Percentiles rank a stretch among this genome's conserved stretches.
Conservation (phyloP, 2,888 invertebrate genomes). For the Nemurella pictetii region DNA sequence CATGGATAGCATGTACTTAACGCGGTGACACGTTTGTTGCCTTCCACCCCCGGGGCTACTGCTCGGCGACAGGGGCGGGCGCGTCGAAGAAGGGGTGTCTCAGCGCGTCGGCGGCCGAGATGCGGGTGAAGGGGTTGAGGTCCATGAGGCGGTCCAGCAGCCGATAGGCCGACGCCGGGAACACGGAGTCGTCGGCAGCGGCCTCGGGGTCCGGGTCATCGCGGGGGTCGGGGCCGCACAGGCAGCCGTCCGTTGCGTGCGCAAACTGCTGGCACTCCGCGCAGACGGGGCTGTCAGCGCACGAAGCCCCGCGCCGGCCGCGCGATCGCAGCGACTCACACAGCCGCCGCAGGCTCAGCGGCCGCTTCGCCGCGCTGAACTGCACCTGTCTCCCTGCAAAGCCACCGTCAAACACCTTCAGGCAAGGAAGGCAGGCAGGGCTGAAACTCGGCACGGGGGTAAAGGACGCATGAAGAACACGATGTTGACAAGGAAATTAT, state of each 20-base stretch:
- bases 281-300: constrained; percentile 28
- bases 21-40: too few species aligned
- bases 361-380: constrained; percentile 46
- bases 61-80: background rate
- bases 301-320: constrained; percentile 13
- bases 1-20: too few species aligned
- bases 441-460: too few species aligned
- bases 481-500: too few species aligned
- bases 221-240: constrained; percentile 32
- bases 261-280: constrained; percentile 41
- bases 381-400: constrained; percentile 46
- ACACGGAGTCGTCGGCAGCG: constrained; percentile 47
- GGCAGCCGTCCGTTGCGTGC: constrained; percentile 36
- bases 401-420: too few species aligned
- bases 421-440: too few species aligned
- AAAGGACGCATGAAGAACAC: too few species aligned
- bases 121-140: constrained; percentile 74
- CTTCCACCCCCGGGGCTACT: too few species aligned
- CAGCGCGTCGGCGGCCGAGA: constrained; percentile 74
- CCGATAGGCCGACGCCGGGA: constrained; percentile 74
- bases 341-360: constrained; percentile 50
- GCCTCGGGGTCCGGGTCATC: background rate
- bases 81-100: constrained; percentile 70
- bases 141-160: constrained; percentile 72
- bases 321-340: constrained; percentile 50